A percentile compares a stretch with the other conserved stretches of the same genome.
phyloP scores from a whole-genome alignment of 1,140 invertebrate genomes.

The Aporrectodea caliginosa region DNA sequence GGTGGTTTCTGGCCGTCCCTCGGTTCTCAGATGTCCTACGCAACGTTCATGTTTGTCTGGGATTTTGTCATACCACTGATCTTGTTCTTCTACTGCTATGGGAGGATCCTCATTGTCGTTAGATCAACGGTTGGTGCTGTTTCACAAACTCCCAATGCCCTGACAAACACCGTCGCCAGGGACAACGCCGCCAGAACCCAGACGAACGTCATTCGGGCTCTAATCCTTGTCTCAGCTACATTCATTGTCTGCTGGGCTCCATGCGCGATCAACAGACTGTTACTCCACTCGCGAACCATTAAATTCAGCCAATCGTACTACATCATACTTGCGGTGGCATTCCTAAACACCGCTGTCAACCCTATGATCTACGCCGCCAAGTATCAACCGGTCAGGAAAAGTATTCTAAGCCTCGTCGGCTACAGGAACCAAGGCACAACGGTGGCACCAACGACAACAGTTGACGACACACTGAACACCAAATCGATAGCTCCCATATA shows the following conservation, averaged over 20 bases:
- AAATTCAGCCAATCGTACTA: neutral
- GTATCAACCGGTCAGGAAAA: neutral
- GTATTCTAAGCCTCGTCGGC: neutral
- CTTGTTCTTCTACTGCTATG: neutral
- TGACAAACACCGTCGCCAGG: neutral
- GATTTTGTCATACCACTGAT: neutral
- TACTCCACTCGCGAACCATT: neutral
- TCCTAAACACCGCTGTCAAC: neutral
- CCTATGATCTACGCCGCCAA: neutral
- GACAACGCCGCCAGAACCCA: neutral
- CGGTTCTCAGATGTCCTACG: neutral
- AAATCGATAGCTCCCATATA: too few species aligned
- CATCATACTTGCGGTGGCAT: neutral
- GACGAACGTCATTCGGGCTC: neutral
- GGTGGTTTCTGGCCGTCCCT: neutral
- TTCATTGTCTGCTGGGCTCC: neutral
- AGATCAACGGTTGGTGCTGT: neutral
- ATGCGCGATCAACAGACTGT: neutral
- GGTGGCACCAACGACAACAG: neutral
- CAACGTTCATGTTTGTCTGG: neutral
- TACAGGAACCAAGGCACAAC: neutral
- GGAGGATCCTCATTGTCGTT: neutral
- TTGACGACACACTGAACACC: too few species aligned
- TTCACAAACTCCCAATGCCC: neutral
- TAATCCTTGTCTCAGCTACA: neutral